Evolutionary conservation across 2,797 vertebrate genomes (phyloP).

Genomic region (Chaetophractus vellerosus): DNA sequence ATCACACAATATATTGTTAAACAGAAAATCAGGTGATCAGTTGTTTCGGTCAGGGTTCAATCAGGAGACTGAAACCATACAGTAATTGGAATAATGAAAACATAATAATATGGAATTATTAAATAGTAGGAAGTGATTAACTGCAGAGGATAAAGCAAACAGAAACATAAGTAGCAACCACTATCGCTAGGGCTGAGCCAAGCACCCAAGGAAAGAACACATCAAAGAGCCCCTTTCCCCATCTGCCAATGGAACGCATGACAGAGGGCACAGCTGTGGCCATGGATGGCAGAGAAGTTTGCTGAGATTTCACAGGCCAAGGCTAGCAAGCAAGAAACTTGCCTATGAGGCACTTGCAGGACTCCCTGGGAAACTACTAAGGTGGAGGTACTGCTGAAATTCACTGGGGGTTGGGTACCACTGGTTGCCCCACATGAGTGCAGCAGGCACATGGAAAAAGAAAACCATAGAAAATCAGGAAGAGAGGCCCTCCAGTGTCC

Average conservation of each 20-base stretch:
- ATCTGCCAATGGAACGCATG: not conserved
- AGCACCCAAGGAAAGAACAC: not conserved
- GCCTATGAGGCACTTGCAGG: not conserved
- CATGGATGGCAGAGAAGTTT: not conserved
- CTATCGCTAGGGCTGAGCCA: not conserved
- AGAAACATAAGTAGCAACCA: not conserved
- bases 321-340: not conserved
- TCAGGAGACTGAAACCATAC: not conserved
- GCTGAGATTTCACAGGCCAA: not conserved
- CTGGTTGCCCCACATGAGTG: not conserved
- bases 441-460: not conserved
- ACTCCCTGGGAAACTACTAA: not conserved
- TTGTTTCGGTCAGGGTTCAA: not conserved
- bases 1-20: not conserved
- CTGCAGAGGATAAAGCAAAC: not conserved
- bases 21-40: not conserved
- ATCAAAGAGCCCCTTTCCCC: not conserved
- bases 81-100: not conserved
- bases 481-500: slow-evolving; percentile 47
- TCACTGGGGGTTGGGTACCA: fast-evolving
- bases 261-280: not conserved
- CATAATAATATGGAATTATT: not conserved
- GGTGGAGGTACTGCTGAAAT: not conserved
- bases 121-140: not conserved
- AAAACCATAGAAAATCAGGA: not conserved